These are phyloP conservation scores for Frankliniella intonsa DNA, from an alignment of 2,888 invertebrate genomes.

Conservation along the genomic window DNA sequence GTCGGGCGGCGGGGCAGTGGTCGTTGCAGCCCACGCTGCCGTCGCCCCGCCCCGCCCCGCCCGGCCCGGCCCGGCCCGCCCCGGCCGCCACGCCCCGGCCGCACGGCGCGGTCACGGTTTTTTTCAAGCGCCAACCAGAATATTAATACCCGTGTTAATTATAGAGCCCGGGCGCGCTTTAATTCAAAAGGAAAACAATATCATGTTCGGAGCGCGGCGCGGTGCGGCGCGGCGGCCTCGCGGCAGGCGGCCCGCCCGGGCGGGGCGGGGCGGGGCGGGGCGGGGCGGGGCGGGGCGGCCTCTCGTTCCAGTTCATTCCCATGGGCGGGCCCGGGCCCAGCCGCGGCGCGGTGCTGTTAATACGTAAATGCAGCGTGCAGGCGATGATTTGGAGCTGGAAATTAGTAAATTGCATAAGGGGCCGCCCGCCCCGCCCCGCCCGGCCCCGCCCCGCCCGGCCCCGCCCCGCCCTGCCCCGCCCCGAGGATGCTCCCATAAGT, in stretches of 20 bases:
- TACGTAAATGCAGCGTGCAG: conserved; percentile 5
- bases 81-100: too few relatives aligned
- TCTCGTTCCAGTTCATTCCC: background rate
- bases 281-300: background rate
- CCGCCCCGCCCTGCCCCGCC: too few relatives aligned
- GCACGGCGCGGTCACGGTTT: background rate
- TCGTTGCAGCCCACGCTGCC: too few relatives aligned
- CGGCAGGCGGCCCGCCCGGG: background rate
- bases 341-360: background rate
- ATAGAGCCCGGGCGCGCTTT: conserved; percentile 10
- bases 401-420: conserved; percentile 13
- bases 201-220: background rate
- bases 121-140: background rate
- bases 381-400: background rate
- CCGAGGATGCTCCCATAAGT: too few relatives aligned
- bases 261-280: background rate
- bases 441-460: too few relatives aligned
- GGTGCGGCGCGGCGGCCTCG: background rate
- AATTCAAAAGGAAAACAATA: conserved; percentile 23
- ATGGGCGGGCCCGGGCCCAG: background rate
- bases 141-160: conserved; percentile 25
- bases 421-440: too few relatives aligned
- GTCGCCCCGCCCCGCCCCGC: background rate
- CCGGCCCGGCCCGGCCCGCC: background rate
- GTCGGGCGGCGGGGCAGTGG: background rate